Conservation (phyloP, 2,797 vertebrate genomes). For the Lutjanus argentimaculatus region DNA sequence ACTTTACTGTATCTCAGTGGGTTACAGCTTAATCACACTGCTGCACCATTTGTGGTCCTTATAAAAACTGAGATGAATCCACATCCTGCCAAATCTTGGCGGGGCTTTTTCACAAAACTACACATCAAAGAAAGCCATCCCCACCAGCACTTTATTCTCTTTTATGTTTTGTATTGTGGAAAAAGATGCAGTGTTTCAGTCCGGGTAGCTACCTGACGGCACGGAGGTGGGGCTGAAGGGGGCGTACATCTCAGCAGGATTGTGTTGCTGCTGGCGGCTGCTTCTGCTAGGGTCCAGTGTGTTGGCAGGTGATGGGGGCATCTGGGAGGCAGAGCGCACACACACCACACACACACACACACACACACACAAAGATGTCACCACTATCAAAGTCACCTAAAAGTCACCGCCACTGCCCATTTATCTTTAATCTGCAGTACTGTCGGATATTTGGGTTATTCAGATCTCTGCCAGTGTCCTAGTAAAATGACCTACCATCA, state of each 20-base stretch:
- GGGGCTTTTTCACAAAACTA: slow-evolving; percentile 20
- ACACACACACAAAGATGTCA: slow-evolving; percentile 59
- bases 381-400: slow-evolving; percentile 66
- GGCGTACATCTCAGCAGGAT: slow-evolving; percentile 92
- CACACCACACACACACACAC: slow-evolving; percentile 39
- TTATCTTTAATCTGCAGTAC: slow-evolving; percentile 35
- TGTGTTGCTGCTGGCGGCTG: slow-evolving; percentile 88
- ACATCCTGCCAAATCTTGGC: slow-evolving; percentile 31
- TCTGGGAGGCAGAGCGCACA: slow-evolving; percentile 83
- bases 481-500: slow-evolving; percentile 13
- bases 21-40: slow-evolving; percentile 17
- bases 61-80: slow-evolving; percentile 29
- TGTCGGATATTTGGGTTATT: slow-evolving; percentile 28
- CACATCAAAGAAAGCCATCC: slow-evolving; percentile 40
- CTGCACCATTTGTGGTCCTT: slow-evolving; percentile 24
- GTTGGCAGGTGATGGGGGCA: slow-evolving; percentile 98
- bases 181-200: slow-evolving; percentile 1
- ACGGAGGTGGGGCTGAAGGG: slow-evolving; percentile 95
- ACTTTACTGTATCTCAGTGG: not conserved
- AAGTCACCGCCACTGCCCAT: slow-evolving; percentile 48
- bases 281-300: slow-evolving; percentile 95
- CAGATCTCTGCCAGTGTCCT: slow-evolving; percentile 10
- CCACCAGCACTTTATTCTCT: slow-evolving; percentile 15
- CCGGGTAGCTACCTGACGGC: slow-evolving; percentile 91
- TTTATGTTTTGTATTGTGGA: slow-evolving; percentile 28